These are phyloP conservation scores for Calyptommatus sinebrachiatus DNA, from an alignment of 2,113 vertebrate genomes.

Conservation along the genomic window DNA sequence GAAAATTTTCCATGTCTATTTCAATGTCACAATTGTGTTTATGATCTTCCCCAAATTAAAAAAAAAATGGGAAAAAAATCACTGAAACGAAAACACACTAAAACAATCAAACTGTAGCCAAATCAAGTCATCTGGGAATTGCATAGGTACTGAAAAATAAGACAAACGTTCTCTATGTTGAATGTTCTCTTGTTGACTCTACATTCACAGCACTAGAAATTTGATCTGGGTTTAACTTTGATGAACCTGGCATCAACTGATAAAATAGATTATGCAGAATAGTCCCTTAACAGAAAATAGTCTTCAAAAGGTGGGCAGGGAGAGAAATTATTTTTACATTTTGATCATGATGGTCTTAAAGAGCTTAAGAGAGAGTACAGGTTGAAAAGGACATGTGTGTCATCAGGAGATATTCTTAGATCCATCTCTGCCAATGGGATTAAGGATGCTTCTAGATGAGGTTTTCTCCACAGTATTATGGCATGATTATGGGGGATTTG, in stretches of 20 bases:
- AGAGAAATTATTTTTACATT: background rate
- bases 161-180: background rate
- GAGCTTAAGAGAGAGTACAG: background rate
- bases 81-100: background rate
- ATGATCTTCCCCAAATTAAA: no score
- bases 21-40: background rate
- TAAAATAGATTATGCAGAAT: background rate
- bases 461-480: no score
- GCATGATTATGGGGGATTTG: no score
- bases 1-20: slow-evolving; percentile 1
- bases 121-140: background rate
- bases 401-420: no score
- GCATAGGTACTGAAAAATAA: background rate
- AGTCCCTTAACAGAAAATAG: background rate
- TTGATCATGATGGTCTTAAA: background rate
- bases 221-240: background rate
- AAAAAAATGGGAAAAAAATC: background rate
- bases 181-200: background rate
- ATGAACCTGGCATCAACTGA: background rate
- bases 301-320: background rate
- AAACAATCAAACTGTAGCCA: background rate
- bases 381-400: no score
- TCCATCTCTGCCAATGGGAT: no score
- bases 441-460: no score
- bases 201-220: background rate